Evolutionary conservation across 2,888 invertebrate genomes (phyloP).

Genomic region (Erannis defoliaria): DNA sequence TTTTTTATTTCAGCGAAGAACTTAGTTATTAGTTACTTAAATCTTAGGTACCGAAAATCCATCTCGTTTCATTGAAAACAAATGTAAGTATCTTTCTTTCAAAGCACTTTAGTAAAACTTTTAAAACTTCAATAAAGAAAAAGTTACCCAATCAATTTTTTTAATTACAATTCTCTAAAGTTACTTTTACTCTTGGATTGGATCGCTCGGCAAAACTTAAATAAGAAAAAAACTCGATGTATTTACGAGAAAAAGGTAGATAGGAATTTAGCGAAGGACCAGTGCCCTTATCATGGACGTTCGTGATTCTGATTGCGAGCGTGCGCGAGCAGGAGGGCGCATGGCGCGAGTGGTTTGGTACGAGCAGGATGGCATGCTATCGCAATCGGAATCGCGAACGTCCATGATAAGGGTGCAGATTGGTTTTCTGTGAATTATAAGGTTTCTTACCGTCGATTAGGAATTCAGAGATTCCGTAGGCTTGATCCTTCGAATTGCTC

Average conservation of each 20-base stretch:
- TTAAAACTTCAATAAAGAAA: slow-evolving; percentile 52
- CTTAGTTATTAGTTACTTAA: not conserved
- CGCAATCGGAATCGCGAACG: no score
- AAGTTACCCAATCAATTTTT: slow-evolving; percentile 61
- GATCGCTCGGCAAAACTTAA: slow-evolving; percentile 25
- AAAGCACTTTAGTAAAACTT: slow-evolving; percentile 44
- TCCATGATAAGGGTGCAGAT: no score
- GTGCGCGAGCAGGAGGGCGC: no score
- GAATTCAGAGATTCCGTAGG: slow-evolving; percentile 93
- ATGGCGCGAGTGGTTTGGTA: no score
- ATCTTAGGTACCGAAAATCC: not conserved
- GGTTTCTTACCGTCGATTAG: slow-evolving; percentile 90
- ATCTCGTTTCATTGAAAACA: slow-evolving; percentile 21
- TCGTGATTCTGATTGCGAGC: no score
- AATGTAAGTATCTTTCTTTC: slow-evolving; percentile 37
- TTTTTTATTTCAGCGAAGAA: not conserved
- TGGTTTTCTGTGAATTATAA: slow-evolving; percentile 23
- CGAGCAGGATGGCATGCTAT: no score
- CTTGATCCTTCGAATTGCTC: slow-evolving; percentile 93
- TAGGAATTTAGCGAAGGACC: slow-evolving; percentile 27
- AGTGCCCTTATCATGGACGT: no score
- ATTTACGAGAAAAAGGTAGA: slow-evolving; percentile 30
- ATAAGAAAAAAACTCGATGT: slow-evolving; percentile 25
- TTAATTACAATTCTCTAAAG: slow-evolving; percentile 51
- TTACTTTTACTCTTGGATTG: slow-evolving; percentile 27